Evolutionary conservation across 2,888 invertebrate species (phyloP), one percentile per base, ranked within the genome.

Genomic region (Macrostomum cliftonense): DNA sequence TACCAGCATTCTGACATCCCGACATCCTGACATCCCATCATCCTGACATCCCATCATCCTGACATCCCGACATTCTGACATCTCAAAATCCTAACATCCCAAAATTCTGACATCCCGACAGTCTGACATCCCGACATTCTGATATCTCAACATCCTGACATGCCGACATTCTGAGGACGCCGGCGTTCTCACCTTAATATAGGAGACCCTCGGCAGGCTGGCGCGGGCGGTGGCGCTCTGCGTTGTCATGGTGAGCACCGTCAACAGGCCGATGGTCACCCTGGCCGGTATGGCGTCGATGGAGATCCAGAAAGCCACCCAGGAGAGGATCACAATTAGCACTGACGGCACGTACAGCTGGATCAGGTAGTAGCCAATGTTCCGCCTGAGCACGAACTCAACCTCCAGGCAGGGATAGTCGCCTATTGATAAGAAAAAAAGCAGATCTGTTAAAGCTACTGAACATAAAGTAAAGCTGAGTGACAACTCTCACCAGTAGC

Each of bases 241-340:
- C 11, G 55, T 56, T 36, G 55, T 57, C 50, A 56, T 57, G 39
- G 57, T 56, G 14, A 57, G 54, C 2, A 57, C 55, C n/a, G 58
- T 58, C 12, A 58, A 46, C 2, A 58, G 51, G 19, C 56, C 58
- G 21, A 58, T 50, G 2, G 57, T 14, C 54, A 51, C 13, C 52
- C 54, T 42, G 49, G 48, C 40, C 11, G 58, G 57, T 13, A 56
- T 55, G 12, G 58, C 55, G 19, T 53, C 55, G 39, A 52, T 50
- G 52, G 56, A 56, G 20, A 58, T 47, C 57, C 58, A 57, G 48
- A 56, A 56, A 42, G 56, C 54, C 7, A 53, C 54, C 53, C 12
- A 57, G 42, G 55, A 57, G 14, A 57, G 45, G 14, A 56, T 49
- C 2, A 57, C 57, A n/a, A 57, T 54, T 17, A 57, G 47, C 16